phyloP scores from a whole-genome alignment of 2,888 invertebrate species.

The Dryomyza anilis region DNA sequence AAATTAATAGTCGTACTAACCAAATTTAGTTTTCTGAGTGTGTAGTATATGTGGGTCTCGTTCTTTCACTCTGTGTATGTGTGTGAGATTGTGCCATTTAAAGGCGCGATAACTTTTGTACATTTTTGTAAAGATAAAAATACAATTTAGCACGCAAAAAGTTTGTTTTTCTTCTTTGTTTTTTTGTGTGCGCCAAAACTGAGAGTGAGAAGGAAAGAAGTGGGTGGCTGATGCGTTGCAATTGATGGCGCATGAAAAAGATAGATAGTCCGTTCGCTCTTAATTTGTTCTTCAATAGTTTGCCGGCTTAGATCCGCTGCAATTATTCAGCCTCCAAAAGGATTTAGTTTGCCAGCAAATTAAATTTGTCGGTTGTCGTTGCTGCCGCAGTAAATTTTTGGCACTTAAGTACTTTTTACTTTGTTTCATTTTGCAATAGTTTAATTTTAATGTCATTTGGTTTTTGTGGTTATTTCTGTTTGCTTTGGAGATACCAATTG shows the following conservation, averaged over 20 bases:
- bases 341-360: no score
- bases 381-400: no score
- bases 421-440: no score
- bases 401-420: no score
- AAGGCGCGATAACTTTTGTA: slow-evolving; percentile 16
- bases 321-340: no score
- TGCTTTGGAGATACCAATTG: no score
- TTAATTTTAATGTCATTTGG: no score
- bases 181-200: neutral
- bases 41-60: neutral
- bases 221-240: neutral
- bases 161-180: slow-evolving; percentile 3
- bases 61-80: slow-evolving; percentile 9
- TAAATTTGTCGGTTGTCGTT: no score
- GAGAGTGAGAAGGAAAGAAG: neutral
- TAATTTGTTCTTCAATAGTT: slow-evolving; percentile 11
- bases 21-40: no score
- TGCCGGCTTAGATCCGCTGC: neutral
- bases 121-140: slow-evolving; percentile 14
- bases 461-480: no score
- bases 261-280: neutral
- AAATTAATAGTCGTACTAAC: no score
- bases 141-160: slow-evolving; percentile 14
- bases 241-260: neutral
- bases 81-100: slow-evolving; percentile 1